Base-by-base conservation (phyloP, 2,888 invertebrate species). In the Empis livida region DNA sequence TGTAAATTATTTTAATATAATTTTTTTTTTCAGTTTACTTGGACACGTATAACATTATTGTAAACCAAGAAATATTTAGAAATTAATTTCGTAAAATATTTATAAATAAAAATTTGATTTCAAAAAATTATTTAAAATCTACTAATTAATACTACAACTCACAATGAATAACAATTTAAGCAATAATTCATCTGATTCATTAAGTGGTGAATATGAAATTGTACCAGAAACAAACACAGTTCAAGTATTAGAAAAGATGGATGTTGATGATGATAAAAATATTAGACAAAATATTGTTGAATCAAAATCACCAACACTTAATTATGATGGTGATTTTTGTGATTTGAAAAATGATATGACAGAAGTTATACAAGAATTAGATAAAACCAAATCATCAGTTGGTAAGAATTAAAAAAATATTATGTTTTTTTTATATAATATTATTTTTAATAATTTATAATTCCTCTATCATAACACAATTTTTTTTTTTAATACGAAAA, bases 181-280 rank as follows among this genome's bases (percentile, higher is more conserved):
- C 60, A 74, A 77, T 31, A 78, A 78, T 67, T 81, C 81, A 49
- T 74, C 76, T 59, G 82, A 81, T 68, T 81, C 81, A 51, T 72
- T 77, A 59, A 79, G 79, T 60, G 82, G 81, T 55, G 82, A 81
- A 62, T 82, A 79, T 67, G 81, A 81, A 63, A 76, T 82, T 56
- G 76, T 82, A 49, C 76, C 73, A 52, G 75, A 75, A 41, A 71
- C 70, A 49, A 72, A 62, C 13, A 37, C 14, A 42, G 20, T 31
- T 35, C n/a, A 31, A 32, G 31, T 31, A 13, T 39, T 20, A 30
- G 14, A 27, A 38, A 38, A 20, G n/a, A 43, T 32, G 11, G 20
- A 37, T 20, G 42, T 17, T 23, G 17, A 11, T 10, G 14, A 31
- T 5, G 10, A 10, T n/a, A 44, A 41, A 14, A 17, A 11, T 37